Percentiles rank a stretch among this genome's conserved stretches.
Evolutionary conservation across 53 echinoderm and acorn worm species (phyloP).

Genomic region (Paelopatides confundens): DNA sequence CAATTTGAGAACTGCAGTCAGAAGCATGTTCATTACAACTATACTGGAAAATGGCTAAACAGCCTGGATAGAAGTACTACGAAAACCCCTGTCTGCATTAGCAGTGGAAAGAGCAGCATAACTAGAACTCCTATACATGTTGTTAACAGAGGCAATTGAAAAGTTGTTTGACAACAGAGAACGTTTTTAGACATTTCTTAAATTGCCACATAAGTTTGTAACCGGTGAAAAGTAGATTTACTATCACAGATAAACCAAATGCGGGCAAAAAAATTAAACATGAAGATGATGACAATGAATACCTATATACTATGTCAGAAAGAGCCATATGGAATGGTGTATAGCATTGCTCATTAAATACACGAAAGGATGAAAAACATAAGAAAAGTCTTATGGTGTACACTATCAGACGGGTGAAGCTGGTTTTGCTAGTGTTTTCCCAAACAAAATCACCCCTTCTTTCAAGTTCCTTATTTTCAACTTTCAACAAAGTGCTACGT

Average conservation of each 20-base stretch:
- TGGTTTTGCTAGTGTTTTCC: background rate
- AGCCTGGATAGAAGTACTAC: constrained; percentile 43
- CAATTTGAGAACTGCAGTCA: too few species aligned
- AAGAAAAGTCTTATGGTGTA: background rate
- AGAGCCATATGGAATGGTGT: constrained; percentile 33
- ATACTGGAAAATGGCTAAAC: constrained; percentile 14
- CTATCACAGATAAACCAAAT: constrained; percentile 33
- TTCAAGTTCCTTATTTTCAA: background rate
- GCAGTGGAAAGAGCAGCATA: constrained; percentile 1
- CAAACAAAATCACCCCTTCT: background rate
- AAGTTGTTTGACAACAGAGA: background rate
- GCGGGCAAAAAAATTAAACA: constrained; percentile 28
- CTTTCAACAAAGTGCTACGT: background rate
- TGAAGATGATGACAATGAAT: constrained; percentile 30
- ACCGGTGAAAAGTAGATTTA: constrained; percentile 27
- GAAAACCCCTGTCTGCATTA: constrained; percentile 21
- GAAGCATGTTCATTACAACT: background rate
- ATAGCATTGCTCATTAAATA: constrained; percentile 24
- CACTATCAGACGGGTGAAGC: constrained; percentile 5
- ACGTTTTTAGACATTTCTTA: constrained; percentile 48
- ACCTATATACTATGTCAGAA: constrained; percentile 45
- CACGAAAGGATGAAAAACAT: background rate
- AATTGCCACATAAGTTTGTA: constrained; percentile 9
- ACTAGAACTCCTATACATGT: constrained; percentile 32
- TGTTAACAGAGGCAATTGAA: constrained; percentile 34